These are phyloP conservation scores for Drosophila paranaensis DNA, from an alignment of 2,888 invertebrate genomes.

Conservation along the genomic window DNA sequence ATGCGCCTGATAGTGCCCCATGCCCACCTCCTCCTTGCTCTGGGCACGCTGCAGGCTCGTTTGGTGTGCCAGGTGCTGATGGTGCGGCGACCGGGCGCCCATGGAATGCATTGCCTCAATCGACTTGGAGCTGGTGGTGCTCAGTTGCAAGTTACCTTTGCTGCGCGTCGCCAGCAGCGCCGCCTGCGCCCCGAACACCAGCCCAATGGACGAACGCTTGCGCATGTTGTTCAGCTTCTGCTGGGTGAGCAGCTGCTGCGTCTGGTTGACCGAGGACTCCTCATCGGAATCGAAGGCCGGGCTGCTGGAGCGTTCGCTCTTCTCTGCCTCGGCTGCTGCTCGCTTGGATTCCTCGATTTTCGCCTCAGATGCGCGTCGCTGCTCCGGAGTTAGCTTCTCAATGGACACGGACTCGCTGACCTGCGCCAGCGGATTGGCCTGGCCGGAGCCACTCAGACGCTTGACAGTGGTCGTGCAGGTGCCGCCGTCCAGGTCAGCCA, in stretches of 20 bases:
- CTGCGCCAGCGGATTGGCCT: constrained; percentile 79
- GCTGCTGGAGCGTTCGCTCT: constrained; percentile 94
- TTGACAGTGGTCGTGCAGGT: constrained; percentile 76
- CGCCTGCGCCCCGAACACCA: constrained; percentile 84
- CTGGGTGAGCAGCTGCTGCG: constrained; percentile 83
- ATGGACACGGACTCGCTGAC: constrained; percentile 65
- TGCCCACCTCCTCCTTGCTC: constrained; percentile 83
- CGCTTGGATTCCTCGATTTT: constrained; percentile 76
- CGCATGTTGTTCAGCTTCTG: constrained; percentile 81
- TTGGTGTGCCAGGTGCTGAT: constrained; percentile 37
- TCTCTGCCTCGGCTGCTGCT: constrained; percentile 87
- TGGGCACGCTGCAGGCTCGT: constrained; percentile 69
- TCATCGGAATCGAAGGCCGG: constrained; percentile 98
- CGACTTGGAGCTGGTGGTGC: constrained; percentile 81
- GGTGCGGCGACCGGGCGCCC: constrained; percentile 61
- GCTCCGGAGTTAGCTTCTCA: constrained; percentile 70
- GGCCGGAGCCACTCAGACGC: constrained; percentile 76
- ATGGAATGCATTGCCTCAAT: constrained; percentile 78
- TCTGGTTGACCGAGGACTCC: constrained; percentile 89
- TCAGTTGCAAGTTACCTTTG: constrained; percentile 82
- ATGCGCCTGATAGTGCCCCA: constrained; percentile 87
- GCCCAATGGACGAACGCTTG: constrained; percentile 84
- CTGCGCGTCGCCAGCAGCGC: constrained; percentile 83
- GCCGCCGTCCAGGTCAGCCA: constrained; percentile 61
- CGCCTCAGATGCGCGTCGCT: constrained; percentile 76